Base-by-base conservation (phyloP, 1,140 invertebrate genomes). In the Pseudomyrmex pallidus region DNA sequence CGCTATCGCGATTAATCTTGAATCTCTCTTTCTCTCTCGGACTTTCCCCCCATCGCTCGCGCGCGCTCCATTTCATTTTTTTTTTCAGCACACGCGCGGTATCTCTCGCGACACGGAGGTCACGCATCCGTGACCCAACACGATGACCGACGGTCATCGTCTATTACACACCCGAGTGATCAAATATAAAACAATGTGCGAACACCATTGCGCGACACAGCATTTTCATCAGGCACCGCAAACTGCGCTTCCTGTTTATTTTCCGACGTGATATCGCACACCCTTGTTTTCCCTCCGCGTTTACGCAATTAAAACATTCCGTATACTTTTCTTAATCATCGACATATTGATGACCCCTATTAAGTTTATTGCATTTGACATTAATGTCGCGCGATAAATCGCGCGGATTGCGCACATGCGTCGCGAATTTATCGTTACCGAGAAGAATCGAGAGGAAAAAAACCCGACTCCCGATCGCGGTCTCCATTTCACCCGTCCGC, bases 1-100 rank as follows among this genome's bases (percentile, higher is more conserved):
- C 76, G 64, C n/a, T 72, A 68, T 83, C 74, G 74, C 83, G 68
- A 73, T 67, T 62, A 62, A 72, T 74, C 73, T 85, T 67, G 63
- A 61, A 46, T 50, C 57, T 35, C 35, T 35, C 35, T 35, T 1
- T 35, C 35, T 7, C 35, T 35, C 35, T 59, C 57, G 46, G 46
- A 62, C 54, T 72, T 74, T 82, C 68, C 59, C 56, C 22, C 46
- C 12, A n/a, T n/a, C 68, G 25, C 59, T 80, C 67, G 67, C 56
- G 67, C 50, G 44, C 78, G 46, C 57, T 74, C 59, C 22, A 52
- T 66, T 17, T 63, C 54, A 52, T 68, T 84, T 78, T 78, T 68
- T 84, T 78, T 80, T 78, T 44, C 35, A 35, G 35, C 35, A 35
- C 5, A 35, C 25, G 25, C 48, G 20, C 76, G 46, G 50, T 52